phyloP scores from a whole-genome alignment of 2,888 invertebrate genomes.

The Rotaria macrura region DNA sequence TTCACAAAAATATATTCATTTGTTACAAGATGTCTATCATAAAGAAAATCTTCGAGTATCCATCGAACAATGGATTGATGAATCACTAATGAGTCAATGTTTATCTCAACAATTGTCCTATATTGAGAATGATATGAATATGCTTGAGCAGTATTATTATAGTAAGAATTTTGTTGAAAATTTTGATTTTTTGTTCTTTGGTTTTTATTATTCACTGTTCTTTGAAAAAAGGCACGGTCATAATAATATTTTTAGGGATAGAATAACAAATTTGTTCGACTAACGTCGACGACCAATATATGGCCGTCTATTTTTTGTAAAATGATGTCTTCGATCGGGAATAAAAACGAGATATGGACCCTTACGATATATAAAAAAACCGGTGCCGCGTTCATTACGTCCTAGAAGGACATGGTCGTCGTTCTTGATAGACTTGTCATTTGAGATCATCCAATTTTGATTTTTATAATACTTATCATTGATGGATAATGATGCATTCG shows the following conservation, averaged over 20 bases:
- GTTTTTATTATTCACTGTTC: neutral
- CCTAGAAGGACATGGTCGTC: neutral
- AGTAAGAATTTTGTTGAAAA: neutral
- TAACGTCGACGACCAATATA: slow-evolving; percentile 12
- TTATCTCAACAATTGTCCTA: neutral
- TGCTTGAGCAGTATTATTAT: neutral
- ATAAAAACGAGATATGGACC: neutral
- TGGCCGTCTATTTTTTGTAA: neutral
- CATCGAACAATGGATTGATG: neutral
- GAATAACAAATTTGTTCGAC: neutral
- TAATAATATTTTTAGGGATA: neutral
- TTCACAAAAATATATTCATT: slow-evolving; percentile 1
- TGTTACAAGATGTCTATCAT: slow-evolving; percentile 21
- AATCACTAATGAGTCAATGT: slow-evolving; percentile 10
- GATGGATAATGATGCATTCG: neutral
- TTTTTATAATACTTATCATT: neutral
- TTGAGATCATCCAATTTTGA: neutral
- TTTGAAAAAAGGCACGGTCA: neutral
- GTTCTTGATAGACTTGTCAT: neutral
- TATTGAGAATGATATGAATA: neutral
- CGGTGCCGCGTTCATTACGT: neutral
- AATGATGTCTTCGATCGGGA: slow-evolving; percentile 1
- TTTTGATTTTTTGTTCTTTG: neutral
- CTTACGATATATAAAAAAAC: neutral
- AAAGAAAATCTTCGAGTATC: slow-evolving; percentile 15